A percentile compares a stretch with the other conserved stretches of the same genome.
phyloP scores from a whole-genome alignment of 2,888 invertebrate species.

The Phanerotoma sp. region DNA sequence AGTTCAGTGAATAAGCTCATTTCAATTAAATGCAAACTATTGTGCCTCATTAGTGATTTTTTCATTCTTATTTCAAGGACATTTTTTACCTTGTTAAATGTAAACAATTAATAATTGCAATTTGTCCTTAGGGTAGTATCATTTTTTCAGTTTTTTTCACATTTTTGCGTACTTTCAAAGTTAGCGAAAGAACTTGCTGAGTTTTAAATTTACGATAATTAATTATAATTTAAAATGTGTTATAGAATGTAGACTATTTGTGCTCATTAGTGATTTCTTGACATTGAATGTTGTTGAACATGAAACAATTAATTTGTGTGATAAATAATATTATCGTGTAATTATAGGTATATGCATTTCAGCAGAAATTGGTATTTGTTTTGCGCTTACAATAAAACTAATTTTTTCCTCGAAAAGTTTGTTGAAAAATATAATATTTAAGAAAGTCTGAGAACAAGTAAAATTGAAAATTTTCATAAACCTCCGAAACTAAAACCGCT shows the following conservation, averaged over 20 bases:
- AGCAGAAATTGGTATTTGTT: conserved; percentile 9
- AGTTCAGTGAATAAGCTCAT: conserved; percentile 3
- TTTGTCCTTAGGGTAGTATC: conserved; percentile 4
- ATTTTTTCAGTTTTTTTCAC: not conserved
- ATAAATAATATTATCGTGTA: no score
- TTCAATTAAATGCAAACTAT: conserved; percentile 20
- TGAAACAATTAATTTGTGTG: no score
- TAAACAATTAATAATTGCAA: not conserved
- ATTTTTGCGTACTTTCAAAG: no score
- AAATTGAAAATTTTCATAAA: no score
- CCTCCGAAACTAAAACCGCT: no score
- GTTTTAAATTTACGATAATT: not conserved
- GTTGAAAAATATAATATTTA: no score
- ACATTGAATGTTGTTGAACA: no score
- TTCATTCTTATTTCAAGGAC: no score
- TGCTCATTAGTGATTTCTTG: not conserved
- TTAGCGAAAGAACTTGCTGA: no score
- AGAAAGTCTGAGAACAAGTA: no score
- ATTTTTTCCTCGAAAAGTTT: no score
- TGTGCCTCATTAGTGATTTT: conserved; percentile 7
- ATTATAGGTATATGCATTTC: not conserved
- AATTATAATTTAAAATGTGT: not conserved
- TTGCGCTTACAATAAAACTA: not conserved
- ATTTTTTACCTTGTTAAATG: no score
- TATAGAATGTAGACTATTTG: conserved; percentile 7